phyloP scores from a whole-genome alignment of 2,797 vertebrate species.

The Oreochromis grahami region DNA sequence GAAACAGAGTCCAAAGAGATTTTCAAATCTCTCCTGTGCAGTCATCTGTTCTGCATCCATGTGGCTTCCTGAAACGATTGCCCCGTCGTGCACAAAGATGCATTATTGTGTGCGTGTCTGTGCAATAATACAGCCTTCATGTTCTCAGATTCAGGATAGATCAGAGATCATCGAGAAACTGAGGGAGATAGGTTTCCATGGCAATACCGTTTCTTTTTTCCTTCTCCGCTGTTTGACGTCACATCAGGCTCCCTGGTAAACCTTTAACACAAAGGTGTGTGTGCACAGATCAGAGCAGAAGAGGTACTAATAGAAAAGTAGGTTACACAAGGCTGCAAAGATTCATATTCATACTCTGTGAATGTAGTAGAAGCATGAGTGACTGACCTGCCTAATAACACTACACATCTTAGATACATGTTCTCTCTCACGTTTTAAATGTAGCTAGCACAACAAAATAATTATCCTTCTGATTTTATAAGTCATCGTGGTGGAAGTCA shows the following conservation, averaged over 20 bases:
- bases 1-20: background rate
- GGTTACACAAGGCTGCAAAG: background rate
- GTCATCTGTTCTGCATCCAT: background rate
- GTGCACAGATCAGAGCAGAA: background rate
- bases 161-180: constrained; percentile 49
- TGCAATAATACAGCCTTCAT: constrained; percentile 15
- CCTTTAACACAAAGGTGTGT: constrained; percentile 48
- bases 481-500: background rate
- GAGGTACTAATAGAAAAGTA: background rate
- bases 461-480: background rate
- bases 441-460: background rate
- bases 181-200: constrained; percentile 75
- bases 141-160: constrained; percentile 25
- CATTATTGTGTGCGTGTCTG: background rate
- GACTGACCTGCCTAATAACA: background rate
- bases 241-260: constrained; percentile 58
- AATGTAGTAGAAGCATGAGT: background rate
- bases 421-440: background rate
- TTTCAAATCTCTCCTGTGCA: background rate
- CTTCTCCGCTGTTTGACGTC: constrained; percentile 60
- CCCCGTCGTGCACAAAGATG: background rate
- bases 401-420: background rate
- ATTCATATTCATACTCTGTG: constrained; percentile 10
- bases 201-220: constrained; percentile 52
- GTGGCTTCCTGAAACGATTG: background rate